Percentiles rank a stretch among this genome's conserved stretches.
phyloP scores from a whole-genome alignment of 1,140 invertebrate species.

The Maniola jurtina region DNA sequence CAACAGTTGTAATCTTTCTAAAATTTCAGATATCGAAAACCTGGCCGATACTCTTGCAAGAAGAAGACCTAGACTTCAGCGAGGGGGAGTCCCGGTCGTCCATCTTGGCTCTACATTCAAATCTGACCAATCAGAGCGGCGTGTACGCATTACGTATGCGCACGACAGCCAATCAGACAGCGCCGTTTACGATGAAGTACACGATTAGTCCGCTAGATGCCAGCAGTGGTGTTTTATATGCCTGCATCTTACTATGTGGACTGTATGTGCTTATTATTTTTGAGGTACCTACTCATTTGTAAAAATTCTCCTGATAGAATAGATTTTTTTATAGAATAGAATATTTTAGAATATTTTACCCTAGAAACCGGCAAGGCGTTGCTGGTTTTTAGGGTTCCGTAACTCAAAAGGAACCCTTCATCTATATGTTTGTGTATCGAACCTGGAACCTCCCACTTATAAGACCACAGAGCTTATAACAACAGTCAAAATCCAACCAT shows the following conservation, averaged over 20 bases:
- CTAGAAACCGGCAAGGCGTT: no score
- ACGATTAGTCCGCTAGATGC: slow-evolving; percentile 82
- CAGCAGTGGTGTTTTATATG: slow-evolving; percentile 85
- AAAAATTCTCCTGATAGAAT: neutral
- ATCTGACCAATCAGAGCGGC: slow-evolving; percentile 19
- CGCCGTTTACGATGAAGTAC: slow-evolving; percentile 82
- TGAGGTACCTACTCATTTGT: slow-evolving; percentile 81
- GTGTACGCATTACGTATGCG: slow-evolving; percentile 38
- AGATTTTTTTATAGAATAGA: no score
- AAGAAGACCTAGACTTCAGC: slow-evolving; percentile 44
- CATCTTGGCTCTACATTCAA: slow-evolving; percentile 29
- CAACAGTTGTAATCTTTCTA: neutral
- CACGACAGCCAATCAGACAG: slow-evolving; percentile 57
- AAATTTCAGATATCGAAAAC: slow-evolving; percentile 37
- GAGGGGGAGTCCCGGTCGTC: slow-evolving; percentile 38
- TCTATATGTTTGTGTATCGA: no score
- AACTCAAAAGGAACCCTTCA: no score
- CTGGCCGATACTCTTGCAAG: slow-evolving; percentile 40
- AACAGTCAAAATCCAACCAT: no score
- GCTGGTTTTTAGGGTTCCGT: no score
- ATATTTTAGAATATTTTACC: no score
- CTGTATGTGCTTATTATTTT: slow-evolving; percentile 92
- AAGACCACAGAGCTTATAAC: no score
- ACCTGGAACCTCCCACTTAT: no score
- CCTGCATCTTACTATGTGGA: slow-evolving; percentile 84